Percentiles rank a stretch among this genome's conserved stretches.
Evolutionary conservation across 1,140 invertebrate species (phyloP).

Genomic region (Idris sp.): DNA sequence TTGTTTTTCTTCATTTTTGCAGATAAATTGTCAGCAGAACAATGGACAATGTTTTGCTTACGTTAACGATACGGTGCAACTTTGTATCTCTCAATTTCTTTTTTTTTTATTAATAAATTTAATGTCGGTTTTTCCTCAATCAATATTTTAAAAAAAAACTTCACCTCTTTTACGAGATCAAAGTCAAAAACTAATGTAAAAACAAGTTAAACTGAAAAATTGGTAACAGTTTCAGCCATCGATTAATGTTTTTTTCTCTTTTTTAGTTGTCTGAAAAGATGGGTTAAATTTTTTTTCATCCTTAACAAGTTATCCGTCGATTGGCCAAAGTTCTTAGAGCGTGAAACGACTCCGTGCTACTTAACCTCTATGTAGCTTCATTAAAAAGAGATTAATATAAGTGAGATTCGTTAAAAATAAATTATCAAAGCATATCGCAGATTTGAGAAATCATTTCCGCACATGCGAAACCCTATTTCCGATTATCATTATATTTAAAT

Average conservation of each 20-base stretch:
- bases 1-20: conserved; percentile 13
- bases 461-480: conserved; percentile 25
- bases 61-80: conserved; percentile 12
- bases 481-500: conserved; percentile 38
- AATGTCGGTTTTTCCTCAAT: no score
- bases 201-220: no score
- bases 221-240: conserved; percentile 7
- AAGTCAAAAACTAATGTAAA: no score
- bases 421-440: conserved; percentile 43
- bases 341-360: conserved; percentile 36
- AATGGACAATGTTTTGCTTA: conserved; percentile 26
- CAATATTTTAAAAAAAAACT: no score
- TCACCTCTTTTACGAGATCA: no score
- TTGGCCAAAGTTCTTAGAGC: conserved; percentile 28
- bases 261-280: conserved; percentile 1
- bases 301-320: conserved; percentile 14
- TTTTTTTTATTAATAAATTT: conserved; percentile 1
- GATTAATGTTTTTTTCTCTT: conserved; percentile 5
- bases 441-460: conserved; percentile 47
- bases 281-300: conserved; percentile 19
- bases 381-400: conserved; percentile 47
- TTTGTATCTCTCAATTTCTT: conserved; percentile 18
- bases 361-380: conserved; percentile 37
- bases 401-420: conserved; percentile 37
- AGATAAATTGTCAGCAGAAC: conserved; percentile 24